Evolutionary conservation across 1,140 invertebrate species (phyloP).

Genomic region (Ceratina japonica): DNA sequence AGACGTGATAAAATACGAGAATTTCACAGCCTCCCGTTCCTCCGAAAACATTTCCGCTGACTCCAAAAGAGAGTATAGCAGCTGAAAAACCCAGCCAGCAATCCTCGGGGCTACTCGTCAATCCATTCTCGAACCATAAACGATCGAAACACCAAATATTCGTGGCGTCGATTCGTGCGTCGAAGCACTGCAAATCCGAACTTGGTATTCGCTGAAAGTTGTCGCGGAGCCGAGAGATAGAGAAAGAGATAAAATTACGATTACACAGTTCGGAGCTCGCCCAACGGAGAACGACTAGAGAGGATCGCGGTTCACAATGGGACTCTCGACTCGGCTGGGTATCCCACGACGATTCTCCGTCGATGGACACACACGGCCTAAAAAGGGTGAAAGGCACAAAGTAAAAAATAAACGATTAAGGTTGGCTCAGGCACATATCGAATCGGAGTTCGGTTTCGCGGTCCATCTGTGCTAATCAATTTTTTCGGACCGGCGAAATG

Average conservation of each 20-base stretch:
- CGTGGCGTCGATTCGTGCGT: conserved; percentile 39
- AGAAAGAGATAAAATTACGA: neutral
- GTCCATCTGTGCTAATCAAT: conserved; percentile 4
- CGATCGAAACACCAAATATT: conserved; percentile 34
- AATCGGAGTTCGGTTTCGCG: conserved; percentile 55
- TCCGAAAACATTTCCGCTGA: neutral
- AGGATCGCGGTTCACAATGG: conserved; percentile 29
- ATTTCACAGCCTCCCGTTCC: conserved; percentile 31
- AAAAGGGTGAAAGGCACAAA: conserved; percentile 75
- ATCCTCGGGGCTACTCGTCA: conserved; percentile 30
- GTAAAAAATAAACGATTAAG: conserved; percentile 67
- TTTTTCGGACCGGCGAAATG: conserved; percentile 36
- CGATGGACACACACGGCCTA: conserved; percentile 53
- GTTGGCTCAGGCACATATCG: conserved; percentile 68
- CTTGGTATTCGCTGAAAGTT: conserved; percentile 28
- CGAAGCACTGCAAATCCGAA: conserved; percentile 38
- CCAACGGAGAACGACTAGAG: conserved; percentile 27
- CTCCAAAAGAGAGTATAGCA: neutral
- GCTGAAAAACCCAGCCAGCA: neutral
- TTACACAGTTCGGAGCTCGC: neutral
- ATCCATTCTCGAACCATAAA: conserved; percentile 68
- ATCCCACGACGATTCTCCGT: conserved; percentile 51
- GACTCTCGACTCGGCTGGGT: conserved; percentile 35
- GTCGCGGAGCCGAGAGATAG: conserved; percentile 23
- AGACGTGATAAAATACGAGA: neutral